These are phyloP conservation scores for Mercenaria mercenaria DNA, from an alignment of 1,140 invertebrate genomes.

Conservation along the genomic window DNA sequence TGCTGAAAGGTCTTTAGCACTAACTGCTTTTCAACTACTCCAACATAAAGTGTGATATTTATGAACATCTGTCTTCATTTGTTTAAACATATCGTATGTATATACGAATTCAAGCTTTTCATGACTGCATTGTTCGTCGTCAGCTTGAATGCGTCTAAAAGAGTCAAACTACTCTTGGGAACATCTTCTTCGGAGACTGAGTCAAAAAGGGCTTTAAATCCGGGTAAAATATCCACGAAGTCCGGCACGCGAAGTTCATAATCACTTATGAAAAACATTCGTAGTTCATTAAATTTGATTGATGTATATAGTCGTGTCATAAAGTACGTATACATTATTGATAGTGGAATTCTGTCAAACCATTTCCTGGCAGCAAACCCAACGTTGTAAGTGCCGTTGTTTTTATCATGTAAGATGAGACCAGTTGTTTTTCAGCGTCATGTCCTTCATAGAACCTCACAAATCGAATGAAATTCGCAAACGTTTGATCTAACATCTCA, in stretches of 20 bases:
- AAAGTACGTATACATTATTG: neutral
- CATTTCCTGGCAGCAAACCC: neutral
- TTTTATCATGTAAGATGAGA: conserved; percentile 44
- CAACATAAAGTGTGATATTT: too few species aligned
- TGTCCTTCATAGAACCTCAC: neutral
- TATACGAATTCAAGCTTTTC: neutral
- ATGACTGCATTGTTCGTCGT: neutral
- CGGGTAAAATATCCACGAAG: conserved; percentile 41
- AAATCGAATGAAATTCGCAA: neutral
- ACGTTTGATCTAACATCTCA: neutral
- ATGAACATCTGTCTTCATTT: neutral
- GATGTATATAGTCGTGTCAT: neutral
- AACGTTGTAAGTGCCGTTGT: neutral
- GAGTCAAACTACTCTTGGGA: neutral
- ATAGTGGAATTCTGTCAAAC: neutral
- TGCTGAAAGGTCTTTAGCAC: too few species aligned
- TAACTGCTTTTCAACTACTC: too few species aligned
- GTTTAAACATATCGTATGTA: neutral
- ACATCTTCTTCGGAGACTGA: neutral
- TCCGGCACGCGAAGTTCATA: conserved; percentile 38
- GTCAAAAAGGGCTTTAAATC: conserved; percentile 24
- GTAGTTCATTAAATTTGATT: neutral
- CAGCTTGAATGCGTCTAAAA: neutral
- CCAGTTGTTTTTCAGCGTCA: conserved; percentile 21
- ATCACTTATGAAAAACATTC: conserved; percentile 24